Percentiles rank a stretch among this genome's conserved stretches.
These are phyloP conservation scores for Chrysocyon brachyurus DNA, from an alignment of 2,797 vertebrate species.

Conservation along the genomic window DNA sequence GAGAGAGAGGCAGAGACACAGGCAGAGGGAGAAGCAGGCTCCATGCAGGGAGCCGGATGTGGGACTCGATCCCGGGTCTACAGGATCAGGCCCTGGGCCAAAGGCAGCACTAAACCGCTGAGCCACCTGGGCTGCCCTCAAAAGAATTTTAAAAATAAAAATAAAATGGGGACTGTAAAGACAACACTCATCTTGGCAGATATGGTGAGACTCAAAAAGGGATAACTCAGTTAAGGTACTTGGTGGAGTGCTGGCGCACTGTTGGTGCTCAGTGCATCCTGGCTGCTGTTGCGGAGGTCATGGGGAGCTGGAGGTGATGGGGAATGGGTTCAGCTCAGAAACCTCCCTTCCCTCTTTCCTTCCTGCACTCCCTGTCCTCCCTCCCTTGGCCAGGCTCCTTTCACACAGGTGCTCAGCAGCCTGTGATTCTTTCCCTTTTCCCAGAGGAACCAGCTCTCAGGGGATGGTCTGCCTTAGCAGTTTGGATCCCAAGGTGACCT, in stretches of 20 bases:
- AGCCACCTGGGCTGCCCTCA: too few species aligned
- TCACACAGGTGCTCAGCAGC: not conserved
- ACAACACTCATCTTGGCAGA: not conserved
- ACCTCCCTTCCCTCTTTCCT: not conserved
- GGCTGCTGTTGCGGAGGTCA: not conserved
- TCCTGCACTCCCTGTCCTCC: not conserved
- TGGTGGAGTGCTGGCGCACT: not conserved
- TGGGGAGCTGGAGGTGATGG: not conserved
- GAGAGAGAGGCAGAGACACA: too few species aligned
- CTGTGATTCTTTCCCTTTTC: not conserved
- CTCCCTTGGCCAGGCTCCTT: not conserved
- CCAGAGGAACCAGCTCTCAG: not conserved
- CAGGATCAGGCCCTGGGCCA: too few species aligned
- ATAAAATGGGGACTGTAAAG: not conserved
- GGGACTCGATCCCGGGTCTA: too few species aligned
- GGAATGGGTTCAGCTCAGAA: not conserved
- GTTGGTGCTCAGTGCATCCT: not conserved
- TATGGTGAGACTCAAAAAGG: constrained; percentile 19
- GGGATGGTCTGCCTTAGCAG: not conserved
- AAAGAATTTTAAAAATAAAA: too few species aligned
- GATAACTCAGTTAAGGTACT: not conserved
- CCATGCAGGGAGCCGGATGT: too few species aligned
- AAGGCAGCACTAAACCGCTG: too few species aligned
- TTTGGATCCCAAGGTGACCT: not conserved
- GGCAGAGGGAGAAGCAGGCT: too few species aligned